Conservation (phyloP, 2,888 invertebrate species). For the Drosophila longiperda region DNA sequence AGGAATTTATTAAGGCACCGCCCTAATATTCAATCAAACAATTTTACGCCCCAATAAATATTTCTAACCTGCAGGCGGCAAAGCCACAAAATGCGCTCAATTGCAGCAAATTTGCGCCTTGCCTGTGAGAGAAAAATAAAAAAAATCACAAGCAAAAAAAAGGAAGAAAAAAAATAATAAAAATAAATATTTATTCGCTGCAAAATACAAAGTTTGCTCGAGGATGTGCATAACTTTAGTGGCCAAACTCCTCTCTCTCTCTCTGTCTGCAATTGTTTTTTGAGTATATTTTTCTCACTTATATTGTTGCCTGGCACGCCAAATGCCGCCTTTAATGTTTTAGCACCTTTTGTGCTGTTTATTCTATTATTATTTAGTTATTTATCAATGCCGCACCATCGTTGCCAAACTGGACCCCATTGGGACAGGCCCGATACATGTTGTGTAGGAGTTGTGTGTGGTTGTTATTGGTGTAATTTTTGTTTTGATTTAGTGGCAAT, state of each 20-base stretch:
- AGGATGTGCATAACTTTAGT: slow-evolving; percentile 40
- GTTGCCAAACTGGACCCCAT: slow-evolving; percentile 28
- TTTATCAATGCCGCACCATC: slow-evolving; percentile 65
- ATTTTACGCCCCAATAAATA: slow-evolving; percentile 75
- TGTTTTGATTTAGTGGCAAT: slow-evolving; percentile 79
- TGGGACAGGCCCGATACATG: slow-evolving; percentile 34
- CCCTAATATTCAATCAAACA: slow-evolving; percentile 79
- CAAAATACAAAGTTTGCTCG: slow-evolving; percentile 42
- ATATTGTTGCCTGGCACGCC: slow-evolving; percentile 26
- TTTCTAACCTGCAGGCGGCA: slow-evolving; percentile 64
- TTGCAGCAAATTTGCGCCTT: slow-evolving; percentile 71
- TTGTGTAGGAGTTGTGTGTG: slow-evolving; percentile 63
- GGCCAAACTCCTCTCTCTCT: not conserved
- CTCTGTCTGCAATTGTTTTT: not conserved
- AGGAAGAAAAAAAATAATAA: slow-evolving; percentile 30
- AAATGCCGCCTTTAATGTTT: slow-evolving; percentile 56
- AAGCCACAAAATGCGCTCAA: slow-evolving; percentile 61
- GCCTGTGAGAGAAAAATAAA: slow-evolving; percentile 5
- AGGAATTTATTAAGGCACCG: slow-evolving; percentile 36
- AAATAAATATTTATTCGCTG: slow-evolving; percentile 49
- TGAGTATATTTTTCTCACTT: slow-evolving; percentile 18
- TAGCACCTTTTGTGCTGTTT: slow-evolving; percentile 70
- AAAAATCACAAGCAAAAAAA: slow-evolving; percentile 13
- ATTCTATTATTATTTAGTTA: slow-evolving; percentile 78
- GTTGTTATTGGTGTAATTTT: slow-evolving; percentile 27